phyloP scores from a whole-genome alignment of 2,888 invertebrate species.

The Ceramica pisi region DNA sequence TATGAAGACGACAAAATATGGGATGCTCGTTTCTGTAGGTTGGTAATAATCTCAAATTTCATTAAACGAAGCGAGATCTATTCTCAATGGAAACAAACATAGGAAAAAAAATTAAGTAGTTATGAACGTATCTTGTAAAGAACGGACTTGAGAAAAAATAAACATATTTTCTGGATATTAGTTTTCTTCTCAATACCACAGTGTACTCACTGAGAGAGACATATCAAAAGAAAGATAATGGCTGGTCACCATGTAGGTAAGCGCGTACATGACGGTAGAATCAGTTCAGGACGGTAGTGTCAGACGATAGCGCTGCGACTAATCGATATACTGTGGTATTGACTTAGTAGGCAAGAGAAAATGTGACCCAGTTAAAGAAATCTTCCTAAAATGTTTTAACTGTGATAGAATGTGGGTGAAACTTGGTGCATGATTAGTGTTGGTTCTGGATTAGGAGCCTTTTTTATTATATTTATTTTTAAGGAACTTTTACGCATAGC shows the following conservation, averaged over 20 bases:
- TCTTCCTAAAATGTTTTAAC: too few relatives aligned
- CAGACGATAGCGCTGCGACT: too few relatives aligned
- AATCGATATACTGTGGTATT: too few relatives aligned
- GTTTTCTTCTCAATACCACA: neutral
- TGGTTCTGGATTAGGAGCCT: too few relatives aligned
- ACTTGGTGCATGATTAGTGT: too few relatives aligned
- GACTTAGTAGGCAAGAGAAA: neutral
- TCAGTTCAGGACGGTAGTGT: neutral
- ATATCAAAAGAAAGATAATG: neutral
- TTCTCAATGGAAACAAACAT: neutral
- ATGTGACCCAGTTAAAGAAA: neutral
- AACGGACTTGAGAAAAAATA: neutral
- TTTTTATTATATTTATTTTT: too few relatives aligned
- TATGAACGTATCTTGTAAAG: neutral
- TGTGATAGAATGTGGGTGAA: too few relatives aligned
- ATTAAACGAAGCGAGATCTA: conserved; percentile 4
- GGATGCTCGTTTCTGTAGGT: neutral
- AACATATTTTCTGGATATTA: neutral
- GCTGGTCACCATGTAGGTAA: neutral
- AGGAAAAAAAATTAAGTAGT: neutral
- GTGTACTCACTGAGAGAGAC: neutral
- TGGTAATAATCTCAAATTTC: neutral
- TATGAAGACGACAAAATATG: neutral
- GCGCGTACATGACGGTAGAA: neutral
- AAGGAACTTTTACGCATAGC: too few relatives aligned